Conservation (phyloP, 2,113 vertebrate genomes). For the Boleophthalmus pectinirostris region DNA sequence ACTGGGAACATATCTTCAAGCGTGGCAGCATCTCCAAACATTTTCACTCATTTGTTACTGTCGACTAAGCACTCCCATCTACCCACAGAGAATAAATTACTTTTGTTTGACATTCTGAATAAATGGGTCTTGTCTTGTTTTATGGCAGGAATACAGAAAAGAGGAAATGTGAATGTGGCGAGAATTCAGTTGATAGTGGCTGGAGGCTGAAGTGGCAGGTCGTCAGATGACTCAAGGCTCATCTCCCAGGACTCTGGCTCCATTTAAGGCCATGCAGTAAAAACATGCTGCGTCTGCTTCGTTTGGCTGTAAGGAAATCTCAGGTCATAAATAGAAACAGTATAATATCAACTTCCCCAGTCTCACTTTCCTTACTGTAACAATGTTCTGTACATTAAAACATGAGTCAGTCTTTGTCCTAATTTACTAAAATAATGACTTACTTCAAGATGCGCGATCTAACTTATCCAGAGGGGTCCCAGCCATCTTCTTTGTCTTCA, state of each 20-base stretch:
- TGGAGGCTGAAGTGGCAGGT: slow-evolving; percentile 13
- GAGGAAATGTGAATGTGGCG: slow-evolving; percentile 1
- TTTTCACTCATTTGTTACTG: slow-evolving; percentile 55
- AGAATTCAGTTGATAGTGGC: slow-evolving; percentile 5
- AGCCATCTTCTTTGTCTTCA: not conserved
- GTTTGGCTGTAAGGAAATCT: slow-evolving; percentile 22
- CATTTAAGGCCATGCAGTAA: slow-evolving; percentile 20
- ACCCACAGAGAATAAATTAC: slow-evolving; percentile 72
- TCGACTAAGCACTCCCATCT: slow-evolving; percentile 57
- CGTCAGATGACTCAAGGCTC: slow-evolving; percentile 35
- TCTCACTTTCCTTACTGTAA: slow-evolving; percentile 2
- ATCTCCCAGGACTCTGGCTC: slow-evolving; percentile 28
- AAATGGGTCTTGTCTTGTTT: slow-evolving; percentile 27
- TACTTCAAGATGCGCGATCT: too few species aligned
- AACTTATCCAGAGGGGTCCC: too few species aligned
- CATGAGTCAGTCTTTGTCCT: too few species aligned
- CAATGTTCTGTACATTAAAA: not conserved
- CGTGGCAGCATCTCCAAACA: slow-evolving; percentile 36
- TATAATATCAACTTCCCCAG: slow-evolving; percentile 5
- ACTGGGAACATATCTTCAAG: slow-evolving; percentile 56
- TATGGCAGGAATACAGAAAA: not conserved
- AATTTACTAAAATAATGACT: not conserved
- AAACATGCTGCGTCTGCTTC: slow-evolving; percentile 31
- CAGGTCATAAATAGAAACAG: slow-evolving; percentile 28
- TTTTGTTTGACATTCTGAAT: slow-evolving; percentile 60